Conservation (phyloP, 1,140 invertebrate genomes). For the Riptortus pedestris region DNA sequence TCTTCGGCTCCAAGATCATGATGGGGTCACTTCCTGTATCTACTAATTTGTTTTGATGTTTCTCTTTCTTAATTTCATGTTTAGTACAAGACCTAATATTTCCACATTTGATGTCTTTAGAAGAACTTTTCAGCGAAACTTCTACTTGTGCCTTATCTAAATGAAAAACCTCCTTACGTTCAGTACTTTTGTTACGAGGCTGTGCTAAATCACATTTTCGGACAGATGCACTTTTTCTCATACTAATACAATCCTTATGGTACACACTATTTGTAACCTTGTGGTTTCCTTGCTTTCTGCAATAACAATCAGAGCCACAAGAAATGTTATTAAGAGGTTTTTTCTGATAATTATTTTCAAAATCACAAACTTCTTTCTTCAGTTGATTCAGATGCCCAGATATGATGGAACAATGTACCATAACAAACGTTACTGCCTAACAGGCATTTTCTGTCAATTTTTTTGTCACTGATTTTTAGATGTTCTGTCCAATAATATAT, state of each 20-base stretch:
- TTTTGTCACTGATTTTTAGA: too few species aligned
- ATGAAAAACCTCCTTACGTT: neutral
- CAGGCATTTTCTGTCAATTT: too few species aligned
- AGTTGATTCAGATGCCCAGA: neutral
- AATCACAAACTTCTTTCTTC: neutral
- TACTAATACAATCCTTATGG: slow-evolving; percentile 4
- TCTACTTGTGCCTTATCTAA: neutral
- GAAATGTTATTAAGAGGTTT: neutral
- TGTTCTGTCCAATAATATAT: too few species aligned
- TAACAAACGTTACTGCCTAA: too few species aligned
- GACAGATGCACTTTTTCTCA: neutral
- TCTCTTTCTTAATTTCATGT: neutral
- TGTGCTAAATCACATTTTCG: neutral
- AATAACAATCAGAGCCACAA: slow-evolving; percentile 14
- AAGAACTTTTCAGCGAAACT: neutral
- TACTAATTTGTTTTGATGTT: neutral
- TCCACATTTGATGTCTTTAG: too few species aligned
- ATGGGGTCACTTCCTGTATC: neutral
- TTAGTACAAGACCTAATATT: too few species aligned
- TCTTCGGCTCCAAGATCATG: neutral
- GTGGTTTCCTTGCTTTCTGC: neutral
- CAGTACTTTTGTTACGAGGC: neutral
- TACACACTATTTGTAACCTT: slow-evolving; percentile 5
- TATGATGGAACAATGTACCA: neutral
- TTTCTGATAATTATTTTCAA: neutral